Evolutionary conservation across 2,113 vertebrate genomes (phyloP).

Genomic region (Trinectes maculatus): DNA sequence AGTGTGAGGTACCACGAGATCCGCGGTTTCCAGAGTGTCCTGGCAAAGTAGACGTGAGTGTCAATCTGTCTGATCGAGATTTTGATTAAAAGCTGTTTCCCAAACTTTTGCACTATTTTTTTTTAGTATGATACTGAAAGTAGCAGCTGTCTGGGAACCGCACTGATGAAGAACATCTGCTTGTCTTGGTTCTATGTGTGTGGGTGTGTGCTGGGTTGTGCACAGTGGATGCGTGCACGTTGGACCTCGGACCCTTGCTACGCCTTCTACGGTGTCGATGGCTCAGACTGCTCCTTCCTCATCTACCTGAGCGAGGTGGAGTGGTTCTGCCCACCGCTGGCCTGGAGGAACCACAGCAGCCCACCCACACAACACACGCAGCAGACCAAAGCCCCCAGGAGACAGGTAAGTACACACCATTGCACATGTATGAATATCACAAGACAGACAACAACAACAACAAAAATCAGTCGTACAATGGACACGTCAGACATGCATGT

Average conservation of each 20-base stretch:
- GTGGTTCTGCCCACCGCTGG: conserved; percentile 95
- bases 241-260: conserved; percentile 99
- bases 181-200: not conserved
- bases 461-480: not conserved
- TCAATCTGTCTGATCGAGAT: not conserved
- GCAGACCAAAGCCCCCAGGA: conserved; percentile 67
- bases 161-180: not conserved
- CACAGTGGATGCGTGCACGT: conserved; percentile 96
- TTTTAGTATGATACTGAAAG: too few relatives aligned
- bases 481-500: not conserved
- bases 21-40: conserved; percentile 92
- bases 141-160: not conserved
- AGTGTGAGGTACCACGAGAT: conserved; percentile 94
- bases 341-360: conserved; percentile 88
- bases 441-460: not conserved
- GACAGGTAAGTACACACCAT: conserved; percentile 82
- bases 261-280: conserved; percentile 95
- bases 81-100: not conserved
- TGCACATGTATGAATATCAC: too few relatives aligned
- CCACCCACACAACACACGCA: conserved; percentile 70
- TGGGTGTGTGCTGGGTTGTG: too few relatives aligned
- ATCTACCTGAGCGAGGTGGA: conserved; percentile 97
- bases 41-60: conserved; percentile 95
- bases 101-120: too few relatives aligned
- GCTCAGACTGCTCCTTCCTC: conserved; percentile 97